Base-by-base conservation (phyloP, 2,888 invertebrate species). In the Troilus luridus region DNA sequence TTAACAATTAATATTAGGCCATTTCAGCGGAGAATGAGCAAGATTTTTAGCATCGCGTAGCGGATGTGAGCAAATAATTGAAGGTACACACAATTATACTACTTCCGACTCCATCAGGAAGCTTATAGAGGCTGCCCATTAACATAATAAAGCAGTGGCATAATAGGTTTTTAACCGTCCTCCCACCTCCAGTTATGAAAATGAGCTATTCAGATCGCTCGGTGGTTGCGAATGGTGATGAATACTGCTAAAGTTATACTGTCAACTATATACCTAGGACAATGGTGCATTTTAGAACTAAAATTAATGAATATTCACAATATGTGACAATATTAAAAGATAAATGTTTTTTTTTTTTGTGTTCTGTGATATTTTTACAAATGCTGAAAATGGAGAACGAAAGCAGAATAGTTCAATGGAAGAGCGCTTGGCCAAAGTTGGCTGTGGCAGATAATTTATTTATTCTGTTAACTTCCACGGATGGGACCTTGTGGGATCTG, bases 41-140 rank as follows among this genome's bases (percentile, higher is more conserved):
- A 77, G 0, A 19, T 67, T 24, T 67, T 67, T 77, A 27, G 72
- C 41, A 77, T 8, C 14, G 24, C 24, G n/a, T n/a, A 67, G 19
- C 9, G 54, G 19, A 81, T 6, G 56, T 85, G 9, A 56, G 56
- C 85, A 85, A 85, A 85, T 58, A 58, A 85, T 58, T 85, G 85
- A 85, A 85, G 85, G 85, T 56, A 85, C 19, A 85, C 56, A 85
- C 85, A 85, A 85, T 85, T 85, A 85, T 85, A 58, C 85, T 85
- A 85, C 56, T 85, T 85, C 85, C 85, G 85, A 85, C n/a, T n/a
- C 85, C 85, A 85, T 85, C 85, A 85, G 85, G 54, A 85, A 85
- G 21, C n/a, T 21, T 56, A 54, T 54, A 54, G 54, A 56, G 85
- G 85, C 56, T 85, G 12, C 9, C 85, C 56, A 85, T 85, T 85